phyloP scores from a whole-genome alignment of 2,888 invertebrate species.

The Liopterus haemorrhoidalis region DNA sequence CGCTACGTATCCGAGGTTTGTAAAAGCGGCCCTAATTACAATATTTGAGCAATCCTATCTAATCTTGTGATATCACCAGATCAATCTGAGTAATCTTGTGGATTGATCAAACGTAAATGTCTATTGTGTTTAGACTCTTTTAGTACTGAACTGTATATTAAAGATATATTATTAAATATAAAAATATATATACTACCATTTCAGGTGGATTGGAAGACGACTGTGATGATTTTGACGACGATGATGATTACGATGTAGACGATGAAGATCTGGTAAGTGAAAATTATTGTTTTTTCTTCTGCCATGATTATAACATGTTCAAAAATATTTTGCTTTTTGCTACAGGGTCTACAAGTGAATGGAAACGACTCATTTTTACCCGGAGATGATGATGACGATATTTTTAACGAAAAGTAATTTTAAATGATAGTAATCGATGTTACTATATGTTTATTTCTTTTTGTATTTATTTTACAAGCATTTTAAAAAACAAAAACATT shows the following conservation, averaged over 20 bases:
- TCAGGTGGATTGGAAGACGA: conserved; percentile 9
- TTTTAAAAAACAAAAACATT: background rate
- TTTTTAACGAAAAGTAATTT: conserved; percentile 6
- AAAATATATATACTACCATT: conserved; percentile 3
- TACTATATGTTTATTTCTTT: background rate
- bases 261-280: conserved; percentile 23
- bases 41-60: too few relatives aligned
- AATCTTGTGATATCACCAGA: too few relatives aligned
- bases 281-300: conserved; percentile 9
- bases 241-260: conserved; percentile 19
- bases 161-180: background rate
- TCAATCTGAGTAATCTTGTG: too few relatives aligned
- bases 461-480: background rate
- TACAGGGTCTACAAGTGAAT: conserved; percentile 13
- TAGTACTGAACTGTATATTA: too few relatives aligned
- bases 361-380: conserved; percentile 18
- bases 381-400: conserved; percentile 16
- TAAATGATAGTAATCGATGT: background rate
- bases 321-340: conserved; percentile 18
- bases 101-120: too few relatives aligned
- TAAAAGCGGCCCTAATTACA: too few relatives aligned
- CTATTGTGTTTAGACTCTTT: too few relatives aligned
- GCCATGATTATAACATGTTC: conserved; percentile 21
- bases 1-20: too few relatives aligned
- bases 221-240: conserved; percentile 19